Evolutionary conservation across 2,113 vertebrate genomes (phyloP), one percentile per base, ranked within the genome.

Genomic region (Solea senegalensis): DNA sequence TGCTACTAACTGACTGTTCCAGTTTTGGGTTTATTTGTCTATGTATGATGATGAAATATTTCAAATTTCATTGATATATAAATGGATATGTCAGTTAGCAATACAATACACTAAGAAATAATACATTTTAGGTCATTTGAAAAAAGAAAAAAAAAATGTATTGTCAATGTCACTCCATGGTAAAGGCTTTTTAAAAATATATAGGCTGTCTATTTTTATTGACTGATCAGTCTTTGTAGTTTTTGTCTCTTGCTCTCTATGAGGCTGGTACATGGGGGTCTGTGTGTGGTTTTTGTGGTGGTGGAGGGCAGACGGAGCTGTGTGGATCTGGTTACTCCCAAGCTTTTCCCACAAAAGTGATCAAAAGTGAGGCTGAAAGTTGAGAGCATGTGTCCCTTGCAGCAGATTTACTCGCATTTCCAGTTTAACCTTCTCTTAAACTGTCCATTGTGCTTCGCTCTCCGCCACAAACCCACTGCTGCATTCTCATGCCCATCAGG

Each of bases 311-410:
- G 68, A 56, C 48, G 60, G 76, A 76, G 53, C 63, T 12, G 48
- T 21, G 44, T 78, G 78, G 88, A 94, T 95, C 94, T 91, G 68
- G 91, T 94, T 94, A 89, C 94, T 65, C 34, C 26, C 89, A 51
- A 74, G 71, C 83, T 91, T 93, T 93, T 93, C 93, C 93, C 93
- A 92, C 93, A 94, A 92, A 88, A 93, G 91, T 92, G 91, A 94
- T 93, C 93, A 92, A 21, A 21, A 21, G 21, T 21, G 91, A 92
- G 90, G 79, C 90, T 66, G 89, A 94, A 94, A 94, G 91, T 90
- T 88, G 88, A 94, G 94, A 90, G 80, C 81, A 59, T 89, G 85
- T 86, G 84, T 92, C 91, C 90, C 93, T 92, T 54, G 85, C 92
- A 93, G 91, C 93, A 86, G 88, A 84, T 94, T 94, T 91, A 90